Evolutionary conservation across 2,113 vertebrate species (phyloP), one percentile per base, ranked within the genome.

Genomic region (Siphamia tubifer): DNA sequence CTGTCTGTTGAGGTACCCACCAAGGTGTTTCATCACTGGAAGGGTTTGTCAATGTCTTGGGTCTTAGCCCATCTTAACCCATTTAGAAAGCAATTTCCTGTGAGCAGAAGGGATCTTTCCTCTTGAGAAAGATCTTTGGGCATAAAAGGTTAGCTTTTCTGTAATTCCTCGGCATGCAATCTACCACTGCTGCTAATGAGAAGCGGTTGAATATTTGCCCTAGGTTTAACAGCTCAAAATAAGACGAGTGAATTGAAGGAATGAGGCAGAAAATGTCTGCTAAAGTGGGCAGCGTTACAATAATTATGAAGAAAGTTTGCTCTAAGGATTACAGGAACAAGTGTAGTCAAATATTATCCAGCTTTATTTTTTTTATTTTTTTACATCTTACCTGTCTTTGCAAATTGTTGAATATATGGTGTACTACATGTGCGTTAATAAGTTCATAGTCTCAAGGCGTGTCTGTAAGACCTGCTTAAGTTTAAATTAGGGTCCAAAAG

Each of bases 41-140:
- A 77, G 76, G 86, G 83, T 90, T 83, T 89, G 81, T 82, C 77
- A 77, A 77, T 87, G 87, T 87, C 83, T 84, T 74, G 68, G 84
- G 83, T 87, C 83, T 90, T 85, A 87, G 86, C 83, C 77, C 71
- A 81, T 87, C 83, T 91, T 91, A 92, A 88, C 87, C 87, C 87
- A 88, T 87, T 83, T 85, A 79, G 69, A 87, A 87, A 81, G 83
- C 81, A 86, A 89, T 89, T 91, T 91, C 86, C 85, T 86, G 67
- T 68, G 70, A 87, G 79, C 55, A 75, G 64, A 68, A 53, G 56
- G 80, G 76, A 88, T 84, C 80, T 84, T 69, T 75, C 73, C 78
- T 85, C 82, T 77, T 66, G 51, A 83, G 83, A 68, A 82, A 83
- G 77, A 85, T 84, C 77, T 83, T 28, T 55, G 67, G 72, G 81